A percentile compares a stretch with the other conserved stretches of the same genome.
phyloP scores from a whole-genome alignment of 2,888 invertebrate species.

The Drosophila kambysellisi region DNA sequence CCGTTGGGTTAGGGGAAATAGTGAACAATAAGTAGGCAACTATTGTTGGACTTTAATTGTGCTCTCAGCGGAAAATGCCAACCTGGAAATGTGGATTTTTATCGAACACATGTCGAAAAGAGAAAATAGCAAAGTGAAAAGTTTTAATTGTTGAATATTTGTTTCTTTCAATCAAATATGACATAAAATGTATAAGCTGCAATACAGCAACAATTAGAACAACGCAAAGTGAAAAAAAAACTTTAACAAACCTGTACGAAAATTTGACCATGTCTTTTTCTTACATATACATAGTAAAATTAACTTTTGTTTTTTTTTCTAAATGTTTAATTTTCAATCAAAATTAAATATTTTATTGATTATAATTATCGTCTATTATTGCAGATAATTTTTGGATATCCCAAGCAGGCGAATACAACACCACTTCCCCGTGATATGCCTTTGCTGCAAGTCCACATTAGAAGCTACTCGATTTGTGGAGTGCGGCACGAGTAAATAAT shows the following conservation, averaged over 20 bases:
- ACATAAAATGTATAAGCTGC: not conserved
- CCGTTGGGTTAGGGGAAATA: conserved; percentile 5
- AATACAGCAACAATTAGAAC: not conserved
- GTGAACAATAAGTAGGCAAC: conserved; percentile 39
- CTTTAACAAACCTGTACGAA: not conserved
- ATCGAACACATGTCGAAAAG: conserved; percentile 28
- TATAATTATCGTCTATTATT: conserved; percentile 1
- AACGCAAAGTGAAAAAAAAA: not conserved
- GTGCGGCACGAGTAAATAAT: conserved; percentile 1
- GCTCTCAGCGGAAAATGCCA: not conserved
- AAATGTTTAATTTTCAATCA: not conserved
- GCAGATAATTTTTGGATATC: conserved; percentile 13
- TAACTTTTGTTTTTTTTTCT: not conserved
- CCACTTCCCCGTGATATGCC: conserved; percentile 19
- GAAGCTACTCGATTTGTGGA: not conserved
- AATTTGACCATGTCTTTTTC: not conserved
- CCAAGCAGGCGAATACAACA: not conserved
- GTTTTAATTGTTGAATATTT: conserved; percentile 53
- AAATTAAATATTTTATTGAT: not conserved
- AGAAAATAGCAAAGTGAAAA: conserved; percentile 36
- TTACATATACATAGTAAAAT: not conserved
- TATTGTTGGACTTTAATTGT: conserved; percentile 52
- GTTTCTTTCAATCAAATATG: not conserved
- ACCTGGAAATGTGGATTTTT: conserved; percentile 19
- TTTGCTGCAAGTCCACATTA: conserved; percentile 1